Evolutionary conservation across 1,140 invertebrate species (phyloP), one percentile per base, ranked within the genome.

Genomic region (Lepidurus arcticus): DNA sequence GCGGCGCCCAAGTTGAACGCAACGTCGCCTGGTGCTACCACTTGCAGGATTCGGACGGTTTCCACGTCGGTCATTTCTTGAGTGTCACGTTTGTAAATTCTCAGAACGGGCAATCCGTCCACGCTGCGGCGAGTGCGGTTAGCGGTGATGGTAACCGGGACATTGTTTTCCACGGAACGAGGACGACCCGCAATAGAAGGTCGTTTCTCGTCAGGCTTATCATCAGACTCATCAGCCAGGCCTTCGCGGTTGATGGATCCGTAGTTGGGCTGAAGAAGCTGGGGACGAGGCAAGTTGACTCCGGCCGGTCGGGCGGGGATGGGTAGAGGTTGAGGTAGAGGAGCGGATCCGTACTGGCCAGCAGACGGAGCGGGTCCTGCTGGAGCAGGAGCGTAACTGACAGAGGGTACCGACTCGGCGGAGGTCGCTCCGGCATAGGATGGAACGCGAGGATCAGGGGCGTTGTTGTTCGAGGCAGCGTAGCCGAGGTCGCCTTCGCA

Each of bases 61-160:
- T 94, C 93, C 0, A 97, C 93, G 83, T 97, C 94, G 21, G 93
- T 96, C 93, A 95, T 95, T 85, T 95, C 93, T 86, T 95, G 93
- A 74, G 93, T 90, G 80, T 92, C 92, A 77, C 93, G 88, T 82
- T 94, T 94, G 87, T 94, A 94, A 75, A 94, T 91, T 81, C 92
- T 83, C 44, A 82, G 78, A n/a, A 81, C 80, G 13, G 79, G 79
- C 44, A 80, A 79, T 73, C 79, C 75, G 7, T 81, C 79, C n/a
- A 73, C 47, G 76, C 44, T 75, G 44, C 78, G 79, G n/a, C 76
- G 47, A 34, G 43, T 78, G 13, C 78, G 73, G 47, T 45, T 80
- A 21, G 74, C 79, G 16, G 75, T 75, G 53, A 44, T 53, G 16
- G 74, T 45, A 6, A 45, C 24, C 34, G 73, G n/a, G 24, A 45